These are phyloP conservation scores for Rhopalosiphum padi DNA, from an alignment of 1,140 invertebrate species.

Conservation along the genomic window DNA sequence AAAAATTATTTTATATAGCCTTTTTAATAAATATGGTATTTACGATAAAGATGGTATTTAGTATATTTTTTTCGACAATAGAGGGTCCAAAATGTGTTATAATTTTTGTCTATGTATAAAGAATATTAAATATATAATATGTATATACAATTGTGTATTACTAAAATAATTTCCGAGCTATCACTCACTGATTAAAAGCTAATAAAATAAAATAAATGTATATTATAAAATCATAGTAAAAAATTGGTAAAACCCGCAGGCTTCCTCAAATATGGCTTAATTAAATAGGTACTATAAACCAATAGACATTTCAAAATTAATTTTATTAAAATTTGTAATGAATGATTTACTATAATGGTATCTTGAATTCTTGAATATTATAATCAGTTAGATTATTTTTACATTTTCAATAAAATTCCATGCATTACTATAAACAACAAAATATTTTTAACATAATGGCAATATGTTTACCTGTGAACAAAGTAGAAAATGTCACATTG, in stretches of 20 bases:
- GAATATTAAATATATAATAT: no score
- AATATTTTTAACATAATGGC: not conserved
- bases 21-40: no score
- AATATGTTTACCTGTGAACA: not conserved
- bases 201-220: no score
- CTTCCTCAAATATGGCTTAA: not conserved
- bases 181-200: no score
- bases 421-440: not conserved
- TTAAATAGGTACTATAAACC: not conserved
- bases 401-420: not conserved
- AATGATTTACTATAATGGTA: not conserved
- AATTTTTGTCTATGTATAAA: no score
- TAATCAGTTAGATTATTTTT: not conserved
- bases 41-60: no score
- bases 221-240: not conserved
- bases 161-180: no score
- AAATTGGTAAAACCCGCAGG: not conserved
- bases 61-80: no score
- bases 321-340: not conserved
- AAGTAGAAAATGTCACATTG: not conserved
- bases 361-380: no score
- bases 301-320: not conserved
- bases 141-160: no score
- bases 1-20: not conserved
- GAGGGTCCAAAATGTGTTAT: no score